Evolutionary conservation across 2,888 invertebrate genomes (phyloP), one percentile per base, ranked within the genome.

Genomic region (Strigamia transsilvanica): DNA sequence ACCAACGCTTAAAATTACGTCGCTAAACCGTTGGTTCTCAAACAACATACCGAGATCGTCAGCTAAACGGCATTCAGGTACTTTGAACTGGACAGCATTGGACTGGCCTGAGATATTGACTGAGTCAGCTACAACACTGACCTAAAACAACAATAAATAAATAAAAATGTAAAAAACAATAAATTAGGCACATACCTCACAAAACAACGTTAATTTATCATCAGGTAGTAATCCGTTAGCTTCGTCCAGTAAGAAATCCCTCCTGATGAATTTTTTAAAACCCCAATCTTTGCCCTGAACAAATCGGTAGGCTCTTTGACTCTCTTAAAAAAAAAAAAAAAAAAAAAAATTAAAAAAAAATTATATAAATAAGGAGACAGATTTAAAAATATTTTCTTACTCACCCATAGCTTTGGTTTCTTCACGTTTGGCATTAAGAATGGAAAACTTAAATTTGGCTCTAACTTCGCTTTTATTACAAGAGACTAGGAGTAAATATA

Each of bases 251-350:
- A 99, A 92, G 90, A 99, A 99, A 90, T 99, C 99, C 90, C 99
- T 92, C 87, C 99, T 92, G 85, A 99, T 99, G 89, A 99, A 99
- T 90, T 99, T 99, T 90, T 99, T 99, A 91, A 99, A 99, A 83
- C 99, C 99, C 99, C 99, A 99, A 91, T 99, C 99, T 90, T 99
- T 99, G 86, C 99, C 99, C 91, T 99, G 99, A 84, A 99, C 99
- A 90, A 99, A 99, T 91, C 99, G 93, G 90, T 99, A 99, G 85
- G 99, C 99, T 88, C 99, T 88, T 87, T 93, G 93, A 86, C 93
- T 93, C 87, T 93, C 93, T 93, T 89, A 56, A 90, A 89, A 84
- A 82, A 73, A 82, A 80, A 84, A n/a, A 41, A 81, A 80, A 32
- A 41, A 80, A 79, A 15, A 21, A 38, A 34, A 18, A n/a, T 3